A percentile compares a stretch with the other conserved stretches of the same genome.
These are phyloP conservation scores for Drosophila melanogaster DNA, from an alignment of 1,140 invertebrate species.

Conservation along the genomic window Release_6_plus_ISO1_MT NT_033777.3:18443001-18443500, in stretches of 20 bases:
- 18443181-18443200: conserved; percentile 66
- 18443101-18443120: conserved; percentile 79
- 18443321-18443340: conserved; percentile 81
- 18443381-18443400: conserved; percentile 47
- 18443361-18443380: conserved; percentile 69
- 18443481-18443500: conserved; percentile 32
- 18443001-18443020: conserved; percentile 70
- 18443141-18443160: conserved; percentile 62
- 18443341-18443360: conserved; percentile 56
- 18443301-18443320: conserved; percentile 71
- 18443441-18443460: conserved; percentile 37
- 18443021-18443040: conserved; percentile 83
- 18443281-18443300: conserved; percentile 6
- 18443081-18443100: conserved; percentile 38
- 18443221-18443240: conserved; percentile 27
- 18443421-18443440: conserved; percentile 55
- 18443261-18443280: not conserved
- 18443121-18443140: conserved; percentile 81
- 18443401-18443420: conserved; percentile 52
- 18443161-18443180: conserved; percentile 77
- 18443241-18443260: conserved; percentile 17
- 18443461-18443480: not conserved
- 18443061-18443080: not conserved
- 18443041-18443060: conserved; percentile 14
- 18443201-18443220: conserved; percentile 58